These are phyloP conservation scores for Onthophagus taurus DNA, from an alignment of 1,140 invertebrate genomes.

Conservation along the genomic window DNA sequence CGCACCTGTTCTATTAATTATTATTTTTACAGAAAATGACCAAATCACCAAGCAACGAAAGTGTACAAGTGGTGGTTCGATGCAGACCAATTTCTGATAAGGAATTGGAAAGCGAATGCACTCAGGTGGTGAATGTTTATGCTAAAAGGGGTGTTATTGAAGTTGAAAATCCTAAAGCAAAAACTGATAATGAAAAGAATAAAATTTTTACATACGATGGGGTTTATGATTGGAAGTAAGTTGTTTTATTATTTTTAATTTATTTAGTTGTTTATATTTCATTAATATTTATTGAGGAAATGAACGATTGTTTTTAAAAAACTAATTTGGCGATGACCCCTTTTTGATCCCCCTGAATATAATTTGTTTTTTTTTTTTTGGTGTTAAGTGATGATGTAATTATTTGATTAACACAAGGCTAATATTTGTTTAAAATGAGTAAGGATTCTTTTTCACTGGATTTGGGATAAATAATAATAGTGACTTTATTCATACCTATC, in stretches of 20 bases:
- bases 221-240: slow-evolving; percentile 71
- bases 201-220: slow-evolving; percentile 91
- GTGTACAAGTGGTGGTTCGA: slow-evolving; percentile 81
- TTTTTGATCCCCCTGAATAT: too few species aligned
- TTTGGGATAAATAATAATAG: too few species aligned
- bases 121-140: slow-evolving; percentile 57
- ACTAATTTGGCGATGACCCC: too few species aligned
- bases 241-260: slow-evolving; percentile 6
- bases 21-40: slow-evolving; percentile 3
- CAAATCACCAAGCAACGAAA: slow-evolving; percentile 52
- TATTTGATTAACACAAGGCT: too few species aligned
- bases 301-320: too few species aligned
- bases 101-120: slow-evolving; percentile 64
- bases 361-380: too few species aligned
- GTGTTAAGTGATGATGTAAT: too few species aligned
- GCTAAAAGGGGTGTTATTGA: slow-evolving; percentile 56
- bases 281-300: neutral
- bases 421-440: too few species aligned
- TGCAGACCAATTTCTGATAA: slow-evolving; percentile 82
- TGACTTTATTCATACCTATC: too few species aligned
- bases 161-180: slow-evolving; percentile 50
- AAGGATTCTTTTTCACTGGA: too few species aligned
- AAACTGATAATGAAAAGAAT: slow-evolving; percentile 43
- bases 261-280: neutral
- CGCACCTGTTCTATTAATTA: neutral